Base-by-base conservation (phyloP, 2,113 vertebrate genomes). In the Riparia riparia region DNA sequence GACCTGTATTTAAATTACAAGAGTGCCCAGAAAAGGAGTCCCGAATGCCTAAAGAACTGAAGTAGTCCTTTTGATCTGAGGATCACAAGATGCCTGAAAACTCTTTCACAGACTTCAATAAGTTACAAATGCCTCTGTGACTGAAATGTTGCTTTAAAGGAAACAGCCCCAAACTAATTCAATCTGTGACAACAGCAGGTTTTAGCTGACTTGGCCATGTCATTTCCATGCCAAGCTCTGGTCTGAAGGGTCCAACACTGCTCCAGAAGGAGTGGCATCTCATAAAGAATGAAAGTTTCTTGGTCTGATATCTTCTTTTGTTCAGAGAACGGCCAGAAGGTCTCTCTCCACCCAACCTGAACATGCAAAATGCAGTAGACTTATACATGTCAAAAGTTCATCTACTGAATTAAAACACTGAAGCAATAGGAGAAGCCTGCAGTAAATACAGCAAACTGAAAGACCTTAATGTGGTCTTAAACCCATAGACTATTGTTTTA, bases 51-150 rank as follows among this genome's bases (percentile, higher is more conserved):
- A 41, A 97, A 97, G 90, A 96, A 84, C 70, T 94, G 95, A 96
- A 93, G 73, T 66, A 94, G 92, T 96, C 84, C 82, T 96, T 97
- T 96, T 96, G 86, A 97, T 96, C 89, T 68, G 93, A 89, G 93
- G 93, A 97, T 97, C 97, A 97, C 68, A 93, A 95, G 92, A 79
- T 96, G 85, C 81, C 91, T 96, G 94, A 84, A 97, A 97, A 97
- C 66, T 66, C 69, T 97, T 96, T 63, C 73, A 91, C 41, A 41
- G 34, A 69, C 37, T 71, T 86, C 74, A 71, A 1, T 53, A 64
- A 94, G 76, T 95, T 93, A 26, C 11, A 96, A 93, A 92, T 56
- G 53, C 51, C 72, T 93, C 82, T 94, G 50, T 90, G 97, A 90
- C 70, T 87, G 87, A 96, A 96, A 96, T 65, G 39, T 22, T 73